Percentiles rank a stretch among this genome's conserved stretches.
These are phyloP conservation scores for Nettapus auritus DNA, from an alignment of 2,113 vertebrate genomes.

Conservation along the genomic window DNA sequence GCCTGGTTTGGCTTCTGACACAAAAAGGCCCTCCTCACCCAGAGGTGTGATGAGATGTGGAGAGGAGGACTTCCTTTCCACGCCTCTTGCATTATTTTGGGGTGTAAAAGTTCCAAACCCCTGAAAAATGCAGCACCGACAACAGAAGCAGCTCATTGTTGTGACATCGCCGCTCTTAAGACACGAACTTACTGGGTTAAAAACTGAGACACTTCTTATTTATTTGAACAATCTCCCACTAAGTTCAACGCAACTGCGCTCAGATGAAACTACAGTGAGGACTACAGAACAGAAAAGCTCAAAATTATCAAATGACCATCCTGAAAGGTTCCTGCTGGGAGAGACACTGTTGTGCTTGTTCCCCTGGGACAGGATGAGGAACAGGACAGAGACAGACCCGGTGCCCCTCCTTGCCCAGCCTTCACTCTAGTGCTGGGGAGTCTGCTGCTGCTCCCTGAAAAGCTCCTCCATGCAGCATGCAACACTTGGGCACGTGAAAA, in stretches of 20 bases:
- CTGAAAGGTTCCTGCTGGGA: neutral
- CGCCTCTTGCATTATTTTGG: neutral
- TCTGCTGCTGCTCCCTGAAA: neutral
- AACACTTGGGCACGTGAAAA: neutral
- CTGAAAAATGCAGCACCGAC: neutral
- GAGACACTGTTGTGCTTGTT: neutral
- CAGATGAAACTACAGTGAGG: neutral
- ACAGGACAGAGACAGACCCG: neutral
- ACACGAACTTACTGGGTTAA: neutral
- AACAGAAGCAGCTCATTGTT: neutral
- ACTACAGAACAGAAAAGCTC: neutral
- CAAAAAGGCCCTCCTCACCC: neutral
- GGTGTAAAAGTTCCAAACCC: neutral
- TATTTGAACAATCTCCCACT: neutral
- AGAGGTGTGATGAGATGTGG: neutral
- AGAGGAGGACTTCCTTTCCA: neutral
- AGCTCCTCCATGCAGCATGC: neutral
- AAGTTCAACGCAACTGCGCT: neutral
- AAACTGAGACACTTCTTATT: neutral
- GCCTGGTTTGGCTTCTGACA: neutral
- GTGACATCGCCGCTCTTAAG: neutral
- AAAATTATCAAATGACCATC: neutral
- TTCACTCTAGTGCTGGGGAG: neutral
- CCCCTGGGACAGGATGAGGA: neutral
- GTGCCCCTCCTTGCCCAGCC: neutral